Evolutionary conservation across 1,140 invertebrate genomes (phyloP).

Genomic region (Oedothorax gibbosus): DNA sequence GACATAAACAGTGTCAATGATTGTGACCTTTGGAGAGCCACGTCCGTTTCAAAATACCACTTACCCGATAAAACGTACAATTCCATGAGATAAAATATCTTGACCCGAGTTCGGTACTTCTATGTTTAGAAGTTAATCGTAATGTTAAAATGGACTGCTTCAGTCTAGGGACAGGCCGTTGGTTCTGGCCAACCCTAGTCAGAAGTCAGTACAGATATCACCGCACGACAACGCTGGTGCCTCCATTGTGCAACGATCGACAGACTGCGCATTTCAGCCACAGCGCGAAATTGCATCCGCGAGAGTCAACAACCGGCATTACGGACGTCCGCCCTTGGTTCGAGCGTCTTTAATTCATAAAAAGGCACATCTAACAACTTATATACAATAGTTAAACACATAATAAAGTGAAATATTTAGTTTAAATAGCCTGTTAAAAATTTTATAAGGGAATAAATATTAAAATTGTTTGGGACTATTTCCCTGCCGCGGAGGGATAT

Average conservation of each 20-base stretch:
- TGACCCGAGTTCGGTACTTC: slow-evolving; percentile 43
- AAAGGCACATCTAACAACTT: no score
- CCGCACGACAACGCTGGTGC: slow-evolving; percentile 24
- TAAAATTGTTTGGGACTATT: not conserved
- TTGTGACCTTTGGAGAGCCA: not conserved
- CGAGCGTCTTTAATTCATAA: no score
- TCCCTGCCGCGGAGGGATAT: slow-evolving; percentile 36
- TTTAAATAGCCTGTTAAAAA: not conserved
- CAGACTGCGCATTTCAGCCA: slow-evolving; percentile 44
- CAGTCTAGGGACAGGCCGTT: slow-evolving; percentile 57
- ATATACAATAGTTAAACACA: not conserved
- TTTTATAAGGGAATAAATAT: not conserved
- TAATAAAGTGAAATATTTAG: not conserved
- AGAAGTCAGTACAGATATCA: slow-evolving; percentile 47
- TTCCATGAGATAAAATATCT: slow-evolving; percentile 49
- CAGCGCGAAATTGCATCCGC: slow-evolving; percentile 51
- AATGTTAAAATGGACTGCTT: slow-evolving; percentile 45
- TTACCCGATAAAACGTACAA: slow-evolving; percentile 53
- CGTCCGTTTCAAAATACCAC: slow-evolving; percentile 8
- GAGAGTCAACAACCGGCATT: slow-evolving; percentile 56
- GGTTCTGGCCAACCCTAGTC: slow-evolving; percentile 54
- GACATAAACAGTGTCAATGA: not conserved
- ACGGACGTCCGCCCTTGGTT: slow-evolving; percentile 44
- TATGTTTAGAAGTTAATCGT: slow-evolving; percentile 30
- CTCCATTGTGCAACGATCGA: slow-evolving; percentile 58